Base-by-base conservation (phyloP, 2,113 vertebrate species). In the Laterallus jamaicensis region DNA sequence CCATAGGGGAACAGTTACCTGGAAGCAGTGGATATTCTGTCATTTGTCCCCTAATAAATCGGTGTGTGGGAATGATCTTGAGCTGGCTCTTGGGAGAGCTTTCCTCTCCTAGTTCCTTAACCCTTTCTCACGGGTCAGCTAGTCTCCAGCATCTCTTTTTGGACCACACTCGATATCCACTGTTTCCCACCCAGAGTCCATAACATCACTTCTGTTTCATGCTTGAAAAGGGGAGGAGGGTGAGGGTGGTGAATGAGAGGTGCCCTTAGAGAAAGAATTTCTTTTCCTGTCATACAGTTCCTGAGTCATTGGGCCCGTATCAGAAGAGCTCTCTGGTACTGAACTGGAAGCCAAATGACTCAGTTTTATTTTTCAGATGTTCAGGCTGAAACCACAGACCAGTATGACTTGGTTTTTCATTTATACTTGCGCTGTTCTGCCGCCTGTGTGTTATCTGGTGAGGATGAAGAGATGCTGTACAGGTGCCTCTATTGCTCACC, bases 341-440 rank as follows among this genome's bases (percentile, higher is more conserved):
- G 70, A 79, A 37, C 74, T 93, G 91, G 81, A 91, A 94, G 88
- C 24, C 92, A 83, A 3, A 75, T 76, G 20, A 78, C 64, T 94
- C 56, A 56, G 85, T 94, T 90, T 88, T 70, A 78, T 78, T 81
- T 96, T 84, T 78, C 69, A 88, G 82, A 64, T 93, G 64, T 86
- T 96, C 70, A 92, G 56, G 44, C 56, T 90, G 90, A 90, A 94
- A 59, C 52, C 56, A 67, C 22, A 92, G 79, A 63, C 63, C 0
- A 1, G 37, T 86, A 24, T 78, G 85, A 78, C 85, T 88, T 82
- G 80, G 19, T 91, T 93, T 96, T 93, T 84, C 75, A 60, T 93
- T 92, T 92, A 47, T 47, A 35, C 63, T 86, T 82, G 80, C 3
- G 10, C 69, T 92, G 80, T 86, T 86, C 66, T 6, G 1, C 70